A percentile compares a stretch with the other conserved stretches of the same genome.
These are phyloP conservation scores for Phasianus colchicus DNA, from an alignment of 2,113 vertebrate genomes.

Conservation along the genomic window DNA sequence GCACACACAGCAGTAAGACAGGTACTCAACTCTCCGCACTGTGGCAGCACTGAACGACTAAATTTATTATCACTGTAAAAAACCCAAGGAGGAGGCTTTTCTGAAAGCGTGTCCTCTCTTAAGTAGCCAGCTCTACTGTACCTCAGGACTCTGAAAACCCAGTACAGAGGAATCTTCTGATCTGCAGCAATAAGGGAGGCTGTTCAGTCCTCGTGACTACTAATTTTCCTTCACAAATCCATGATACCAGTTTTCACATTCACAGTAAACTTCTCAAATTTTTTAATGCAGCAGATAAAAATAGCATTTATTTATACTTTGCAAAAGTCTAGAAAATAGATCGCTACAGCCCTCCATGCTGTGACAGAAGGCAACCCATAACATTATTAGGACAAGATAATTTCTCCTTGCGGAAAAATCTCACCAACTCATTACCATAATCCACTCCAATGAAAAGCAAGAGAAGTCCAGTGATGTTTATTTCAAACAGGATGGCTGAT, in stretches of 20 bases:
- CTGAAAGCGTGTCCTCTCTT: background rate
- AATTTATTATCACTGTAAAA: background rate
- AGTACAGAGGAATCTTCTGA: background rate
- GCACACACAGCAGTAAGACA: rapidly evolving
- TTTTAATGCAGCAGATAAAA: background rate
- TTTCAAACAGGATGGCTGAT: background rate
- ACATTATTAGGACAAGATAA: background rate
- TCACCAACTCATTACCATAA: background rate
- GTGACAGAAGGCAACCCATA: background rate
- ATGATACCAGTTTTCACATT: background rate
- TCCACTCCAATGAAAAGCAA: background rate
- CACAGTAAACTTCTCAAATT: background rate
- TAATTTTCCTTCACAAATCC: background rate
- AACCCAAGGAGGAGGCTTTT: background rate
- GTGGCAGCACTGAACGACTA: background rate
- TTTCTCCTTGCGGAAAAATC: background rate
- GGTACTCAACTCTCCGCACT: background rate
- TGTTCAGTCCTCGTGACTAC: background rate
- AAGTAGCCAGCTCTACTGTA: background rate
- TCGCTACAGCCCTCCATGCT: background rate
- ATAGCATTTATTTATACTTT: background rate
- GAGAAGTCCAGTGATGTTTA: background rate
- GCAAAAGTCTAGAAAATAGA: background rate
- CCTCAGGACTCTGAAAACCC: background rate
- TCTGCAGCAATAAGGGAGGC: rapidly evolving